These are phyloP conservation scores for Aspidoscelis tigris DNA, from an alignment of 2,113 vertebrate species.

Conservation along the genomic window DNA sequence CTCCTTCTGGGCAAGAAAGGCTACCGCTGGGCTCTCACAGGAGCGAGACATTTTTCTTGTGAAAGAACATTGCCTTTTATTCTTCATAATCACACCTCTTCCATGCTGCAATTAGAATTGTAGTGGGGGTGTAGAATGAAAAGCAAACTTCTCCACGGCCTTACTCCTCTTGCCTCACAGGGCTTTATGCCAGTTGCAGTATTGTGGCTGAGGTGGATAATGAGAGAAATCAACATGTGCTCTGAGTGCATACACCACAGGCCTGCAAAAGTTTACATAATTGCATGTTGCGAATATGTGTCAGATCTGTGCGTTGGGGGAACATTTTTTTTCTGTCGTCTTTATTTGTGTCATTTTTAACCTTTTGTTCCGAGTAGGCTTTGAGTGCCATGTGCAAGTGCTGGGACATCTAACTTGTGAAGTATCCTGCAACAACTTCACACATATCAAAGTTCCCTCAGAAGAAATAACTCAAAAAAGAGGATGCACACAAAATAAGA, in stretches of 20 bases:
- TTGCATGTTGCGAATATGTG: neutral
- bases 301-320: neutral
- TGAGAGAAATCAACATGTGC: constrained; percentile 9
- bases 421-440: neutral
- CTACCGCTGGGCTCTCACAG: constrained; percentile 51
- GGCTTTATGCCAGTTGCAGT: constrained; percentile 49
- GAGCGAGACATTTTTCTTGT: constrained; percentile 48
- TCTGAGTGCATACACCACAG: neutral
- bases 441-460: neutral
- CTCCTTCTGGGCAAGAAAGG: constrained; percentile 42
- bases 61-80: constrained; percentile 61
- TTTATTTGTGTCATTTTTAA: neutral
- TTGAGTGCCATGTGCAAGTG: neutral
- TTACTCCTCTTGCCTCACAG: constrained; percentile 15
- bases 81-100: constrained; percentile 47
- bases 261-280: neutral
- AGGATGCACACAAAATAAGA: neutral
- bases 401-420: neutral
- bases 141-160: constrained; percentile 30
- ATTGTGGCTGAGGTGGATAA: constrained; percentile 47
- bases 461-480: neutral
- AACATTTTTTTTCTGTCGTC: neutral
- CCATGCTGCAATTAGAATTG: constrained; percentile 45
- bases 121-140: neutral
- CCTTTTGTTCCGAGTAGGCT: neutral